These are phyloP conservation scores for Drosophila emarginata DNA, from an alignment of 2,888 invertebrate species.

Conservation along the genomic window DNA sequence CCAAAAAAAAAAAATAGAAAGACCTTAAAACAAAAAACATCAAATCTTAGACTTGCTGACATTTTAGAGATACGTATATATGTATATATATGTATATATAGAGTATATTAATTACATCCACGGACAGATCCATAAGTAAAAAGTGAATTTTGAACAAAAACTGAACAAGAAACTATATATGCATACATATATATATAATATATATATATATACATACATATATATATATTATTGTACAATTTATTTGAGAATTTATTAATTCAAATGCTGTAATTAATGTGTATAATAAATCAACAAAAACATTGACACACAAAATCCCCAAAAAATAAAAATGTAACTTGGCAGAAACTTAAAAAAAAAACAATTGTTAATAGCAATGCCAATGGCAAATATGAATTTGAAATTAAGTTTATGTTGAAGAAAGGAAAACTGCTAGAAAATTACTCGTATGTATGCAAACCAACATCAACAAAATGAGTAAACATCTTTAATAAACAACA, in stretches of 20 bases:
- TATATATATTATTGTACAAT: slow-evolving; percentile 51
- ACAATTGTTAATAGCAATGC: slow-evolving; percentile 21
- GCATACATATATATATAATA: slow-evolving; percentile 38
- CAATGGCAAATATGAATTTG: slow-evolving; percentile 13
- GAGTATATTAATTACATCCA: background rate
- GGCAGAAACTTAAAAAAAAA: slow-evolving; percentile 41
- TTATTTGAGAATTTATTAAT: slow-evolving; percentile 67
- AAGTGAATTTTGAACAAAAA: background rate
- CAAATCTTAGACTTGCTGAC: slow-evolving; percentile 13
- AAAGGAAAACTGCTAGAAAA: slow-evolving; percentile 3
- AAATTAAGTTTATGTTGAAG: background rate
- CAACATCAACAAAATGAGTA: slow-evolving; percentile 40
- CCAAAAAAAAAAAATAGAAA: slow-evolving; percentile 14
- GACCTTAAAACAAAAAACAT: slow-evolving; percentile 11
- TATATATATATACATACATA: slow-evolving; percentile 7
- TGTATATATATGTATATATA: too few species aligned
- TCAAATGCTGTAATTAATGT: slow-evolving; percentile 70
- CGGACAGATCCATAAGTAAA: background rate
- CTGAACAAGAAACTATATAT: slow-evolving; percentile 2
- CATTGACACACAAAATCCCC: slow-evolving; percentile 32
- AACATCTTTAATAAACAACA: slow-evolving; percentile 42
- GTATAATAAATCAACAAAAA: slow-evolving; percentile 57
- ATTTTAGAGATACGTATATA: slow-evolving; percentile 4
- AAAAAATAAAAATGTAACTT: slow-evolving; percentile 21
- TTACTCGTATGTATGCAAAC: slow-evolving; percentile 33